Percentiles rank a stretch among this genome's conserved stretches.
phyloP scores from a whole-genome alignment of 2,888 invertebrate genomes.

The Phragmatobia fuliginosa region DNA sequence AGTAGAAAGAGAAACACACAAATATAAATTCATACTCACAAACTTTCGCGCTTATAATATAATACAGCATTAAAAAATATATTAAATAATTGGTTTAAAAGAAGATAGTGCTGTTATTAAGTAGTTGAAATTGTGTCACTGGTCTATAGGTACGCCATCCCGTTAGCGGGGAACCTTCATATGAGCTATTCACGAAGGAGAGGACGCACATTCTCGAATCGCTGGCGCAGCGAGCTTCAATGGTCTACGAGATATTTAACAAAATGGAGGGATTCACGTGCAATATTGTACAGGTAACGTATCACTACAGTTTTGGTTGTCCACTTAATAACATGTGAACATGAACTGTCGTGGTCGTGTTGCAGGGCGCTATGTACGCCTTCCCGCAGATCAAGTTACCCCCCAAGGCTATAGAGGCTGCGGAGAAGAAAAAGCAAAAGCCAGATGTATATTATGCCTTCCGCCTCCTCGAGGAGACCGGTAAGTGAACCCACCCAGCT shows the following conservation, averaged over 20 bases:
- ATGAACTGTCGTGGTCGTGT: background rate
- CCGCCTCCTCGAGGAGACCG: slow-evolving; percentile 94
- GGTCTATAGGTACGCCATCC: slow-evolving; percentile 90
- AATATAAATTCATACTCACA: too few relatives aligned
- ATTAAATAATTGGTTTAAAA: background rate
- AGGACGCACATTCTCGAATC: slow-evolving; percentile 90
- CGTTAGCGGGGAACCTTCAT: slow-evolving; percentile 93
- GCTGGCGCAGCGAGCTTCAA: slow-evolving; percentile 91
- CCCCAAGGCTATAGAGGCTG: slow-evolving; percentile 93
- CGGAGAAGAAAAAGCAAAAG: slow-evolving; percentile 90
- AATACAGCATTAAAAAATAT: too few relatives aligned
- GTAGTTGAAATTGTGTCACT: background rate
- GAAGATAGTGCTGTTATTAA: background rate
- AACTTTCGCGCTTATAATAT: too few relatives aligned
- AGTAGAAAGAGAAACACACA: too few relatives aligned
- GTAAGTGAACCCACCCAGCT: slow-evolving; percentile 62
- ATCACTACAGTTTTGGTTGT: background rate
- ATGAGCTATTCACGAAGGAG: slow-evolving; percentile 92
- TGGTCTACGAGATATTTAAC: slow-evolving; percentile 96
- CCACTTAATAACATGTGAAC: background rate
- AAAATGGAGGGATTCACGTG: slow-evolving; percentile 95
- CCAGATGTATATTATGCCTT: slow-evolving; percentile 98
- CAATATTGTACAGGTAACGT: slow-evolving; percentile 88
- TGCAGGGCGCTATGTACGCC: slow-evolving; percentile 98
- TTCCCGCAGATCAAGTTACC: slow-evolving; percentile 96